Conservation (phyloP, 2,797 vertebrate genomes). For the Picus viridis region DNA sequence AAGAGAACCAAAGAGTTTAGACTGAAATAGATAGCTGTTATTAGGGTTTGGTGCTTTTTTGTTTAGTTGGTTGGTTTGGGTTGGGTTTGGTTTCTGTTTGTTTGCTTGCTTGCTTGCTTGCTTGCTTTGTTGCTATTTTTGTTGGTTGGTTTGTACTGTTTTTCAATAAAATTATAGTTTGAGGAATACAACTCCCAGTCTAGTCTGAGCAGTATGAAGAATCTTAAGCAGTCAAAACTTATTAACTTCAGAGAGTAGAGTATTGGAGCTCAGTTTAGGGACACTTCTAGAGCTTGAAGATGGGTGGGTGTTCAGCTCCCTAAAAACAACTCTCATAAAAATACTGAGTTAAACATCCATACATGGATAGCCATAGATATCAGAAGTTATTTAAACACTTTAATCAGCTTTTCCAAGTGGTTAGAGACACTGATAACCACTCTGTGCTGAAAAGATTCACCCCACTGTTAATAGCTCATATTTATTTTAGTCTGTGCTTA, state of each 20-base stretch:
- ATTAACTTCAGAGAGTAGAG: background rate
- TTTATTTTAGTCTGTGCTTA: constrained; percentile 35
- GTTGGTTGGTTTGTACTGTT: background rate
- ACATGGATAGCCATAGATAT: background rate
- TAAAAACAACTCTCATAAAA: background rate
- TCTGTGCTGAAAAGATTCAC: background rate
- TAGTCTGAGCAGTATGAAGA: background rate
- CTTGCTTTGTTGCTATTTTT: too few relatives aligned
- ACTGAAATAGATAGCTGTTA: background rate
- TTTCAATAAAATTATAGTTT: background rate
- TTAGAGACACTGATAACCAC: constrained; percentile 8
- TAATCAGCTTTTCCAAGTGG: constrained; percentile 55
- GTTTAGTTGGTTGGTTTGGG: too few relatives aligned
- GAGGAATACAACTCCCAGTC: background rate
- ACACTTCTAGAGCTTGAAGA: background rate
- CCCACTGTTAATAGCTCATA: background rate
- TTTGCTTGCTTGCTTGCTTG: too few relatives aligned
- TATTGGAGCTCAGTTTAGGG: background rate
- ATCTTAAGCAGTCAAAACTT: background rate
- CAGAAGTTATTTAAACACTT: constrained; percentile 41
- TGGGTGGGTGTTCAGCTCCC: background rate
- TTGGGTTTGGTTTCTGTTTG: too few relatives aligned
- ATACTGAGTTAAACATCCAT: background rate
- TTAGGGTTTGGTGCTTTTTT: background rate
- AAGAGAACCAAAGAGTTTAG: background rate